phyloP scores from a whole-genome alignment of 2,888 invertebrate genomes.

The Aspidiotus destructor region DNA sequence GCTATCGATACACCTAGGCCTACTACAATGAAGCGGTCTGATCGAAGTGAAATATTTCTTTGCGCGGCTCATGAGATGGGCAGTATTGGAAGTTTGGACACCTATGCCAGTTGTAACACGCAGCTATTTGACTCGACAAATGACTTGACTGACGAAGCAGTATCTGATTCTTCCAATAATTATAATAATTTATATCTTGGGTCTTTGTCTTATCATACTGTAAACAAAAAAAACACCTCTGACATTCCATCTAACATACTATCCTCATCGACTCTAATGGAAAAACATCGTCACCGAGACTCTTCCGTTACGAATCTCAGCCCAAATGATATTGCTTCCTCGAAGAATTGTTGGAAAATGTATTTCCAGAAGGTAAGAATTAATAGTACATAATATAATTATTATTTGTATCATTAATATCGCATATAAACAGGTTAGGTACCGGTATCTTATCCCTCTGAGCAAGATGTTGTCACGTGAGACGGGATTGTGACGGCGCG shows the following conservation, averaged over 20 bases:
- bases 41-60: slow-evolving; percentile 43
- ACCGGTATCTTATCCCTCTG: no score
- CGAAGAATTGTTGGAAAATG: slow-evolving; percentile 66
- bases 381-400: background rate
- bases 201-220: slow-evolving; percentile 50
- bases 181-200: slow-evolving; percentile 56
- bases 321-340: slow-evolving; percentile 58
- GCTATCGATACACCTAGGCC: slow-evolving; percentile 51
- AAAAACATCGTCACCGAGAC: slow-evolving; percentile 45
- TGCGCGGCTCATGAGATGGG: slow-evolving; percentile 42
- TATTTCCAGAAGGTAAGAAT: slow-evolving; percentile 68
- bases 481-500: no score
- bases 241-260: slow-evolving; percentile 60
- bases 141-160: slow-evolving; percentile 52
- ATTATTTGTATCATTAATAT: background rate
- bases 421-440: no score
- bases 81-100: slow-evolving; percentile 72
- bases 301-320: slow-evolving; percentile 47
- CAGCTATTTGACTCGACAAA: slow-evolving; percentile 85
- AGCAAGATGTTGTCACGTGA: no score
- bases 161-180: slow-evolving; percentile 65
- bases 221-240: slow-evolving; percentile 70
- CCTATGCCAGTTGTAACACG: slow-evolving; percentile 92
- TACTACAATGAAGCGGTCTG: slow-evolving; percentile 39
- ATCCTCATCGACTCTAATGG: slow-evolving; percentile 53